Percentiles rank a stretch among this genome's conserved stretches.
These are phyloP conservation scores for Macquaria ambigua DNA, from an alignment of 2,113 vertebrate genomes.

Conservation along the genomic window DNA sequence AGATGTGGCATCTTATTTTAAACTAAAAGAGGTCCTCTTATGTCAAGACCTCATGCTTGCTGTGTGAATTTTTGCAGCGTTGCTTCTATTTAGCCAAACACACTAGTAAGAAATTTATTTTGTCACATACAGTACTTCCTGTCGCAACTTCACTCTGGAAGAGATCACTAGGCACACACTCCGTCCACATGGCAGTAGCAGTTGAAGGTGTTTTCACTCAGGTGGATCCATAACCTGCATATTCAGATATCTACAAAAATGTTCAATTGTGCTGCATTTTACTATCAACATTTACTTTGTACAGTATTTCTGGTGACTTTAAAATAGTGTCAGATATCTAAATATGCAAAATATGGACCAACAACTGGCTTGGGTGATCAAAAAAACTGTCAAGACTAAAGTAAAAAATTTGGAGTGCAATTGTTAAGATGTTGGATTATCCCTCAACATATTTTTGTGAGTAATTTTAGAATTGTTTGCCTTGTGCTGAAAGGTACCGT, in stretches of 20 bases:
- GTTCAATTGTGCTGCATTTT: conserved; percentile 37
- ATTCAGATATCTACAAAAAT: conserved; percentile 52
- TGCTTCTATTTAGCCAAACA: conserved; percentile 42
- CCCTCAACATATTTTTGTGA: conserved; percentile 26
- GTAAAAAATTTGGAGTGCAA: conserved; percentile 52
- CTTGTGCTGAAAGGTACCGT: conserved; percentile 57
- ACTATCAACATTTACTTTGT: conserved; percentile 21
- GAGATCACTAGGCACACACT: conserved; percentile 29
- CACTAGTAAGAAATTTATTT: not conserved
- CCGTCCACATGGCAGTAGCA: conserved; percentile 62
- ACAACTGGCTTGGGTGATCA: conserved; percentile 32
- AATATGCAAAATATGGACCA: conserved; percentile 66
- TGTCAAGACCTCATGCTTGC: conserved; percentile 39
- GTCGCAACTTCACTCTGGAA: conserved; percentile 15
- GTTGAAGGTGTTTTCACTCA: conserved; percentile 54
- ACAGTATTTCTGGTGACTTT: conserved; percentile 41
- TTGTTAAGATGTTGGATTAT: conserved; percentile 43
- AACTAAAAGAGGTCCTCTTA: conserved; percentile 7
- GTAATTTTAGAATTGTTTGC: conserved; percentile 49
- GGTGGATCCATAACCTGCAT: conserved; percentile 52
- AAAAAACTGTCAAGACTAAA: not conserved
- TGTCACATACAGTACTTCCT: conserved; percentile 13
- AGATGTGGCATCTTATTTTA: not conserved
- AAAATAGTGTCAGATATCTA: conserved; percentile 46
- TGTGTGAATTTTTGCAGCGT: conserved; percentile 43